phyloP scores from a whole-genome alignment of 2,113 vertebrate genomes.

The Cynopterus brachyotis region DNA sequence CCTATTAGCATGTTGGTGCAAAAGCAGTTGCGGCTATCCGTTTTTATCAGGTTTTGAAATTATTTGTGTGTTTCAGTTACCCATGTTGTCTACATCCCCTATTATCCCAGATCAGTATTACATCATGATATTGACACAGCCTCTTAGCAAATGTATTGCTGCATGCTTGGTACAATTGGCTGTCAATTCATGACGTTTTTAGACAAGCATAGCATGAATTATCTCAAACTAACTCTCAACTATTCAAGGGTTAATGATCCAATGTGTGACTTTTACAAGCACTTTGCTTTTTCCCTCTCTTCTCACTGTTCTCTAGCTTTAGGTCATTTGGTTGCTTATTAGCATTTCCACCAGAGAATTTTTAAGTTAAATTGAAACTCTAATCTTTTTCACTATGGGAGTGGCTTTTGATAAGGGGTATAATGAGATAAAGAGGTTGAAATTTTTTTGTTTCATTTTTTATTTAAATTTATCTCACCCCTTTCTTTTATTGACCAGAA shows the following conservation, averaged over 20 bases:
- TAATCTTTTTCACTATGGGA: background rate
- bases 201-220: slow-evolving; percentile 29
- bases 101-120: background rate
- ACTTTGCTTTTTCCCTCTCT: background rate
- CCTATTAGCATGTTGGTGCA: background rate
- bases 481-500: background rate
- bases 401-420: background rate
- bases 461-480: background rate
- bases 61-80: slow-evolving; percentile 29
- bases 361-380: slow-evolving; percentile 41
- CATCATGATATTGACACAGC: background rate
- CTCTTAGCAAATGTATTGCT: background rate
- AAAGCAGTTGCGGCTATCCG: background rate
- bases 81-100: background rate
- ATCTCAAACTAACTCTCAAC: background rate
- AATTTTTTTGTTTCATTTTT: background rate
- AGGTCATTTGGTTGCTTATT: slow-evolving; percentile 26
- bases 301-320: background rate
- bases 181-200: background rate
- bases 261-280: background rate
- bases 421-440: background rate
- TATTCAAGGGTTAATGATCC: slow-evolving; percentile 48
- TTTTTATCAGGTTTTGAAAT: slow-evolving; percentile 34
- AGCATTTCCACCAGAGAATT: slow-evolving; percentile 23
- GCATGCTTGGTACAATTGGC: background rate